Base-by-base conservation (phyloP, 2,113 vertebrate species). In the Hippopotamus amphibius region DNA sequence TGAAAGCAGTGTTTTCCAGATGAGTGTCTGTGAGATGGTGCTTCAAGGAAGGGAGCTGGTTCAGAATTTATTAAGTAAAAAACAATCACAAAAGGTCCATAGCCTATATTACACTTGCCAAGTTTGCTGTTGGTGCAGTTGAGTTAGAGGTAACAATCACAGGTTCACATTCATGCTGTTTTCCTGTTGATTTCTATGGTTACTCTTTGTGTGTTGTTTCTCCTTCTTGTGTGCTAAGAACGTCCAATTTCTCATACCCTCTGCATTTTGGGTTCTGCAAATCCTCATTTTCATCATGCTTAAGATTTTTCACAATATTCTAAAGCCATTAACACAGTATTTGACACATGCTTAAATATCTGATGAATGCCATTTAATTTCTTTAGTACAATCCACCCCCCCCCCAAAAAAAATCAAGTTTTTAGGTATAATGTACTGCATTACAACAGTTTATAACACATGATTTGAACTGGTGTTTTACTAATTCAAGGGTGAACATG, bases 341-440 rank as follows among this genome's bases (percentile, higher is more conserved):
- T 95, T 92, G 41, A 43, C 6, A 88, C 2, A 61, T 46, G 12
- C 55, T 65, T 81, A 90, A 83, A 68, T 83, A 84, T 79, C 90
- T 80, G 24, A 88, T 95, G 33, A 76, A 71, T 95, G 17, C 2
- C 6, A 77, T 59, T 87, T 92, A 87, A 81, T 93, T 88, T 88
- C 33, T 91, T 89, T 72, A 92, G 43, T 72, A 41, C 11, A 89
- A 55, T 81, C n/a, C 24, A 93, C 69, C 37, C 24, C 93, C 69
- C 37, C 57, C 37, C 37, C 57, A 69, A 50, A 95, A 84, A 71
- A 85, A 65, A 61, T 72, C 17, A 90, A 48, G 22, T 96, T 43
- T 26, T 69, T 93, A 80, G 37, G 19, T 76, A 55, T 24, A 33
- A 72, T 90, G 30, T 48, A 79, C 72, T 77, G 6, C 14, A 85